Base-by-base conservation (phyloP, 2,888 invertebrate genomes). In the Sipunculus nudus region DNA sequence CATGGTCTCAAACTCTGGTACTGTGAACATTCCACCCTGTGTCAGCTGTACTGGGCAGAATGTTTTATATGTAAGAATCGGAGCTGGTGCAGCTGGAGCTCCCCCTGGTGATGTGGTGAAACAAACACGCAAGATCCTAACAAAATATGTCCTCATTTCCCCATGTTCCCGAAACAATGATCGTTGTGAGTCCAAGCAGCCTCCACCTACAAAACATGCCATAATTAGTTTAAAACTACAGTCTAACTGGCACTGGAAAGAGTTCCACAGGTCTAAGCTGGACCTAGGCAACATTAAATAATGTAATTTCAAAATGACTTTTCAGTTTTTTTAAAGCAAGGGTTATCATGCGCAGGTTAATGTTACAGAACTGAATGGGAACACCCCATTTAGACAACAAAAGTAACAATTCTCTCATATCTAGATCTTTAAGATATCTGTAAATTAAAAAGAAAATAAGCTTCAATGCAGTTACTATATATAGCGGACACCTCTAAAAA, bases 1-100 rank as follows among this genome's bases (percentile, higher is more conserved):
- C 50, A 52, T 38, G 4, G 55, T 45, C 55, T 63, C 63, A 26
- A 32, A 63, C 23, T 31, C 23, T 5, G 59, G 56, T 3, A 40
- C 26, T 6, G 26, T 26, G 43, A 63, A 32, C 8, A 29, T 40
- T 5, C 54, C 59, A 23, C 31, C 53, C 8, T 16, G 10, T 23
- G 63, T 59, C 40, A 63, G 43, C n/a, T 39, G 47, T 13, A 31
- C 19, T 16, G 63, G 63, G 8, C 38, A 31, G 38, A 63, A 63
- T n/a, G 46, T 59, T 25, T 48, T 53, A 53, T 53, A 60, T 26
- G 55, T 60, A 23, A 57, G 50, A n/a, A 41, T n/a, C 3, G 50
- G 47, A 6, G 54, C 45, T 3, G 55, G 61, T 32, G 10, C 26
- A 2, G n/a, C 19, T 3, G 31, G 8, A 6, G 3, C 25, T 4